These are phyloP conservation scores for Podarcis cretensis DNA, from an alignment of 2,113 vertebrate genomes.

Conservation along the genomic window DNA sequence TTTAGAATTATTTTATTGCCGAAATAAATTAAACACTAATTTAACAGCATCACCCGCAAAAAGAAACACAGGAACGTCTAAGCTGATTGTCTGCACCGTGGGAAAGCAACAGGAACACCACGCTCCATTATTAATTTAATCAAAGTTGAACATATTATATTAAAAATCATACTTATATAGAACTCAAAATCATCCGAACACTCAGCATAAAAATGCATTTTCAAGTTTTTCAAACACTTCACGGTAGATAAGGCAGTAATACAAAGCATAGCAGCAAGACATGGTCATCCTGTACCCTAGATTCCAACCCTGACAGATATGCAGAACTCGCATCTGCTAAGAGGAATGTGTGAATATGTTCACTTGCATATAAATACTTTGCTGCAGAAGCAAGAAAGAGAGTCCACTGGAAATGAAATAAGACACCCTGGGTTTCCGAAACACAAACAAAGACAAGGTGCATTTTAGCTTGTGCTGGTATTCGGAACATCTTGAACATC, in stretches of 20 bases:
- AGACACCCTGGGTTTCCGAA: slow-evolving; percentile 26
- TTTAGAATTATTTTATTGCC: slow-evolving; percentile 71
- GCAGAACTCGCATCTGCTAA: slow-evolving; percentile 42
- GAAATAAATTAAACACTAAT: slow-evolving; percentile 71
- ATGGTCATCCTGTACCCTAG: slow-evolving; percentile 1
- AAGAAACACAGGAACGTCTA: slow-evolving; percentile 23
- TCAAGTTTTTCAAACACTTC: slow-evolving; percentile 51
- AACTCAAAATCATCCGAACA: slow-evolving; percentile 15
- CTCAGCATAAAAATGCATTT: slow-evolving; percentile 47
- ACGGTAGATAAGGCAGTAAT: slow-evolving; percentile 71
- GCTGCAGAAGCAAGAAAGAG: slow-evolving; percentile 42
- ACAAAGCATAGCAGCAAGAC: slow-evolving; percentile 57
- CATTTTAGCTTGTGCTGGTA: slow-evolving; percentile 80
- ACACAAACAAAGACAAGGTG: background rate
- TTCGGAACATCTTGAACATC: slow-evolving; percentile 92
- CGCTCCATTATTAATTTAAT: slow-evolving; percentile 16
- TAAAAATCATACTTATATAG: slow-evolving; percentile 3
- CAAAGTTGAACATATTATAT: background rate
- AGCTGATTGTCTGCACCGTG: slow-evolving; percentile 62
- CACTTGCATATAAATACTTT: slow-evolving; percentile 48
- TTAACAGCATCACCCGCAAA: slow-evolving; percentile 51
- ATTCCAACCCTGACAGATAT: slow-evolving; percentile 19
- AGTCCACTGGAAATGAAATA: slow-evolving; percentile 53
- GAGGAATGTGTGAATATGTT: slow-evolving; percentile 58
- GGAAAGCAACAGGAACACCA: slow-evolving; percentile 49